phyloP scores from a whole-genome alignment of 1,140 invertebrate species.

The Heliconius hermathena region DNA sequence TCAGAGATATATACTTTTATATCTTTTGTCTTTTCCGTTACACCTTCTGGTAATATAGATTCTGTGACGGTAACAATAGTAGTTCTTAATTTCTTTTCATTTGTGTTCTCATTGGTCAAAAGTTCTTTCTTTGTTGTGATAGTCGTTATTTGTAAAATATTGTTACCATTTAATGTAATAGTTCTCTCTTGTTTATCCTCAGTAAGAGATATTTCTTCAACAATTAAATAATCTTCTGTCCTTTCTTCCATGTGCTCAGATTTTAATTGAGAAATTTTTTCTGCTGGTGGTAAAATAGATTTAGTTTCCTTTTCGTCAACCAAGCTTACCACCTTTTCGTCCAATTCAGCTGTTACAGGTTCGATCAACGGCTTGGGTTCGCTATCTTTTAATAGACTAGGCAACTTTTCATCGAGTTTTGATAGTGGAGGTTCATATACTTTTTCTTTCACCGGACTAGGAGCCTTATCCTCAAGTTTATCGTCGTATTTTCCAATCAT shows the following conservation, averaged over 20 bases:
- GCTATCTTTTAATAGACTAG: constrained; percentile 21
- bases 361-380: background rate
- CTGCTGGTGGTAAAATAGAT: no score
- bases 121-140: constrained; percentile 33
- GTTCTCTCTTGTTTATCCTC: constrained; percentile 34
- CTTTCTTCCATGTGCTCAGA: background rate
- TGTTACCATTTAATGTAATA: constrained; percentile 26
- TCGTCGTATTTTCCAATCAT: background rate
- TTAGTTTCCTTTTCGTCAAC: background rate
- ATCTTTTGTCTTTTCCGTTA: constrained; percentile 29
- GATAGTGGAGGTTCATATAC: no score
- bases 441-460: constrained; percentile 19
- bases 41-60: constrained; percentile 32
- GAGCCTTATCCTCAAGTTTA: background rate
- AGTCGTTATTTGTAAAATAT: constrained; percentile 30
- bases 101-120: constrained; percentile 12
- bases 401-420: constrained; percentile 24
- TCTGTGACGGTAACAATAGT: constrained; percentile 31
- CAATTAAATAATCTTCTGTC: constrained; percentile 11
- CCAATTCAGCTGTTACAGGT: no score
- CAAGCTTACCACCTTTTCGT: no score
- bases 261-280: background rate
- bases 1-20: constrained; percentile 30
- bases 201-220: constrained; percentile 25
- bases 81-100: constrained; percentile 24